Percentiles rank a stretch among this genome's conserved stretches.
Conservation (phyloP, 2,888 invertebrate genomes). For the Himalopsyche kuldschensis region DNA sequence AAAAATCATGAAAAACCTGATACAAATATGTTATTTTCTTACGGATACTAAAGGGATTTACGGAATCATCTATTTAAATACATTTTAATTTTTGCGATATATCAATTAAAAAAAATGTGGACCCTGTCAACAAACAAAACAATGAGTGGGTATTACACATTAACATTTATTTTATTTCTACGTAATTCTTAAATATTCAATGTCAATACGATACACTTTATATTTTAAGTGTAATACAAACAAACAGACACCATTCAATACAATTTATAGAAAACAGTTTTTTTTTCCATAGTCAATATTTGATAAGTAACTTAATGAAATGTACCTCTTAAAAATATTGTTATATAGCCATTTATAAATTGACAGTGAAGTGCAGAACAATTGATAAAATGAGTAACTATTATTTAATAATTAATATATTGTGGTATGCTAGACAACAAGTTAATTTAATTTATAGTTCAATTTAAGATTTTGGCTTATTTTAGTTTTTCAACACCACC, state of each 20-base stretch:
- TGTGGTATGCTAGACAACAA: not conserved
- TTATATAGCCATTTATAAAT: not conserved
- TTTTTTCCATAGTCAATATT: not conserved
- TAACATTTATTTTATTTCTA: not conserved
- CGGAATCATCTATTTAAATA: not conserved
- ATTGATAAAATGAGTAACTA: not conserved
- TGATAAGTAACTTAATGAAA: not conserved
- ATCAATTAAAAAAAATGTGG: not conserved
- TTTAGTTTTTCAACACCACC: not conserved
- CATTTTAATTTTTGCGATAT: not conserved
- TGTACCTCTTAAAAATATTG: not conserved
- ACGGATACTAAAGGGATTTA: not conserved
- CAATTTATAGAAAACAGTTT: not conserved
- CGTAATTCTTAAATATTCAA: not conserved
- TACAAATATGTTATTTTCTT: not conserved
- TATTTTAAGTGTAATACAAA: not conserved
- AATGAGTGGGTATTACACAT: not conserved
- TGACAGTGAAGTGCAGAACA: not conserved
- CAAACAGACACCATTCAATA: not conserved
- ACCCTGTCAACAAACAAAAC: not conserved
- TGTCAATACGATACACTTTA: too few species aligned
- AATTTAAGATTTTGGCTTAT: not conserved
- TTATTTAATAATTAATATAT: not conserved
- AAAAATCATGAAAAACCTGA: not conserved
- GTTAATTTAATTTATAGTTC: not conserved